Percentiles rank a stretch among this genome's conserved stretches.
Evolutionary conservation across 2,888 invertebrate species (phyloP).

Genomic region (Lasioglossum villosulum): DNA sequence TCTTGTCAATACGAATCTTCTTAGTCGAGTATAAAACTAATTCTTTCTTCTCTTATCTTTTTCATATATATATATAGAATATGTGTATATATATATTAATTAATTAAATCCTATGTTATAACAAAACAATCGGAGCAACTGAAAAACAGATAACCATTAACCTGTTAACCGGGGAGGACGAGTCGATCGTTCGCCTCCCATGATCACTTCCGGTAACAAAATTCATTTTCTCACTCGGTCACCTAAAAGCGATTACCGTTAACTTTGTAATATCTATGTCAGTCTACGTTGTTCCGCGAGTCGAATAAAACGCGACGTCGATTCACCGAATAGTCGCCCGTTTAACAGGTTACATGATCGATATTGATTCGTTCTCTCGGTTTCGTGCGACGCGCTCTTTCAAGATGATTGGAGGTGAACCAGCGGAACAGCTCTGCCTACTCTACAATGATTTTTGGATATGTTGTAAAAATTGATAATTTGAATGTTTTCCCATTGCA

Average conservation of each 20-base stretch:
- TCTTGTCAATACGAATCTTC: slow-evolving; percentile 24
- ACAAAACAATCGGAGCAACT: slow-evolving; percentile 51
- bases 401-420: neutral
- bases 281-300: neutral
- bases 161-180: slow-evolving; percentile 17
- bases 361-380: neutral
- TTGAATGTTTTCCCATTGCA: neutral
- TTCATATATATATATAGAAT: slow-evolving; percentile 21
- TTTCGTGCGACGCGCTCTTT: neutral
- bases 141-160: slow-evolving; percentile 53
- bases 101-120: slow-evolving; percentile 62
- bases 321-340: slow-evolving; percentile 16
- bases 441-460: neutral
- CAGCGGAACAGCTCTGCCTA: neutral
- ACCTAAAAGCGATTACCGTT: neutral
- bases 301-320: neutral
- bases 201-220: neutral
- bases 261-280: slow-evolving; percentile 5
- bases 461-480: too few species aligned
- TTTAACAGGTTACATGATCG: slow-evolving; percentile 9
- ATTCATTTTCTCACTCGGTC: neutral
- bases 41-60: slow-evolving; percentile 28
- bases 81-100: slow-evolving; percentile 48
- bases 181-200: neutral
- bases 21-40: slow-evolving; percentile 53